Evolutionary conservation across 2,113 vertebrate species (phyloP), one percentile per base, ranked within the genome.

Genomic region (Salvelinus fontinalis): DNA sequence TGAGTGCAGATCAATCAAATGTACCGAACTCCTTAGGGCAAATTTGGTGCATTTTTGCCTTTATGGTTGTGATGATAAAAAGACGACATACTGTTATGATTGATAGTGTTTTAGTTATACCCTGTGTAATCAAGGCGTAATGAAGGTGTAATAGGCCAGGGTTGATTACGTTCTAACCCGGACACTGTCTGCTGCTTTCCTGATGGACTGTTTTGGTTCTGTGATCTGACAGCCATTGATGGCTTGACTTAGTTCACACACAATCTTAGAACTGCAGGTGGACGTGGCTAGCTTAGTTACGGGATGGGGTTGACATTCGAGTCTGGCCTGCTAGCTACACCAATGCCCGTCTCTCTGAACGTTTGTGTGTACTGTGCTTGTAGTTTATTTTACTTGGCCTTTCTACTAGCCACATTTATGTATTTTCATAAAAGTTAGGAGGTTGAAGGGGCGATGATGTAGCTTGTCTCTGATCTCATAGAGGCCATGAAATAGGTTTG

Each of bases 21-120:
- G 78, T 84, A 87, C 84, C 60, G 76, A 79, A n/a, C 75, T 39
- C 79, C 70, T 75, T 78, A 69, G 81, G 78, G 77, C 75, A 81
- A 81, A 81, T 81, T 70, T 6, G 34, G 9, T 68, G 31, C 13
- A 20, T 31, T 8, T 14, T 31, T 68, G 67, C 67, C 27, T 34
- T 34, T 67, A 20, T 8, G 14, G 59, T 22, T 22, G 2, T 22
- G 59, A 16, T n/a, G 59, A n/a, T 62, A 22, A 24, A 62, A 18
- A 18, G 3, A 31, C 27, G 14, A 31, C 24, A 18, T 4, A 54
- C 18, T 49, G 8, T 13, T 3, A n/a, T 60, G 60, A 11, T 71
- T 66, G 20, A 68, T 69, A 66, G 80, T 82, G 74, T 79, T 84
- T 77, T 60, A 1, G n/a, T 71, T 77, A 29, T 29, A 83, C 74